These are phyloP conservation scores for Drosophila pseudoobscura DNA, from an alignment of 1,140 invertebrate species.

Conservation along the genomic window DNA sequence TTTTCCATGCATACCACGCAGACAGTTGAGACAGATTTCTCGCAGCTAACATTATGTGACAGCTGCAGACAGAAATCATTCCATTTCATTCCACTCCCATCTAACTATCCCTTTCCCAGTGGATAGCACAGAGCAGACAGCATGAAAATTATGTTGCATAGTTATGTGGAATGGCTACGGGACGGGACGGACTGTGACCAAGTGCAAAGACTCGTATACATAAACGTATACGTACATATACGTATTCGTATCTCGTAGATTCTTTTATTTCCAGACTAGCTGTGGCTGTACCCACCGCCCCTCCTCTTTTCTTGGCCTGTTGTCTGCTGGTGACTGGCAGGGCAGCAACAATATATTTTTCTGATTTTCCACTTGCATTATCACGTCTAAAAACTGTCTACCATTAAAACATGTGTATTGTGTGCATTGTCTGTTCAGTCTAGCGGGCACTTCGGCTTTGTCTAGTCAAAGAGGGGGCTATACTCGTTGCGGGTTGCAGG, in stretches of 20 bases:
- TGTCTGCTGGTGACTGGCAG: slow-evolving; percentile 34
- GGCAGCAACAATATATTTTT: slow-evolving; percentile 54
- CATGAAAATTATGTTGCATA: slow-evolving; percentile 37
- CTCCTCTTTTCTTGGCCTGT: slow-evolving; percentile 30
- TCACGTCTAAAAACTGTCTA: slow-evolving; percentile 74
- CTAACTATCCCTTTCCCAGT: not conserved
- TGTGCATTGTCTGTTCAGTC: slow-evolving; percentile 39
- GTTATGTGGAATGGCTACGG: slow-evolving; percentile 4
- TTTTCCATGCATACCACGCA: slow-evolving; percentile 33
- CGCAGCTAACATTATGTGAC: slow-evolving; percentile 40
- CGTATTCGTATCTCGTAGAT: slow-evolving; percentile 4
- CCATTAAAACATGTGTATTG: slow-evolving; percentile 55
- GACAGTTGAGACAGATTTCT: slow-evolving; percentile 19
- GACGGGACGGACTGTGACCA: slow-evolving; percentile 1
- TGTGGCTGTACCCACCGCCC: not conserved
- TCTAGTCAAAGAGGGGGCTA: slow-evolving; percentile 5
- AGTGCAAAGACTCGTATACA: not conserved
- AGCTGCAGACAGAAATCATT: slow-evolving; percentile 52
- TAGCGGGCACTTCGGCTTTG: slow-evolving; percentile 20
- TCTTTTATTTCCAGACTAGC: slow-evolving; percentile 8
- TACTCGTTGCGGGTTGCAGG: not conserved
- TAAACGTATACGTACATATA: not conserved
- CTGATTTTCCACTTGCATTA: slow-evolving; percentile 74
- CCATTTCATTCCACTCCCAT: slow-evolving; percentile 2
- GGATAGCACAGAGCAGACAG: slow-evolving; percentile 2